Conservation (phyloP, 2,113 vertebrate genomes). For the Dasypus novemcinctus region DNA sequence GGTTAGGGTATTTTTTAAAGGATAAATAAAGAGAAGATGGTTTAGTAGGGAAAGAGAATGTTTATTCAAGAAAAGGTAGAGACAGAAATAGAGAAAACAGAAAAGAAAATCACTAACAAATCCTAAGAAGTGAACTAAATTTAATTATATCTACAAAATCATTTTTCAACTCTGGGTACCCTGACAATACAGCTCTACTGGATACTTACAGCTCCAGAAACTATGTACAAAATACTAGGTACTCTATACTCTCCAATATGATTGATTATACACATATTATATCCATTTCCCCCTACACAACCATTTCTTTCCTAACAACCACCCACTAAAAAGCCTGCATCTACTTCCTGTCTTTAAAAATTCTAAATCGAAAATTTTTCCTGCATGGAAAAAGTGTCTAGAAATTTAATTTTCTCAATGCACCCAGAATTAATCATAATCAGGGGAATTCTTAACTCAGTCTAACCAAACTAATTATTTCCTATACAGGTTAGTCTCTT, state of each 20-base stretch:
- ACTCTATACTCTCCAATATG: background rate
- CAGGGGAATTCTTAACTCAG: constrained; percentile 5
- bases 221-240: background rate
- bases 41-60: background rate
- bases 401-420: background rate
- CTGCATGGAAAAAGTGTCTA: background rate
- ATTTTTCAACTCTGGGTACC: background rate
- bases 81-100: background rate
- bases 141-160: background rate
- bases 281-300: background rate
- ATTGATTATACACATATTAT: background rate
- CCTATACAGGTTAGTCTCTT: background rate
- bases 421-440: background rate
- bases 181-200: background rate
- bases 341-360: background rate
- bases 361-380: background rate
- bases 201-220: background rate
- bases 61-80: background rate
- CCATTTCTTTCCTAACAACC: background rate
- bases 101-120: constrained; percentile 14
- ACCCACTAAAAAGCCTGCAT: background rate
- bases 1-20: background rate
- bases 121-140: background rate
- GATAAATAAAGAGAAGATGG: background rate
- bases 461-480: constrained; percentile 18